phyloP scores from a whole-genome alignment of 2,888 invertebrate genomes.

The Mantis religiosa region DNA sequence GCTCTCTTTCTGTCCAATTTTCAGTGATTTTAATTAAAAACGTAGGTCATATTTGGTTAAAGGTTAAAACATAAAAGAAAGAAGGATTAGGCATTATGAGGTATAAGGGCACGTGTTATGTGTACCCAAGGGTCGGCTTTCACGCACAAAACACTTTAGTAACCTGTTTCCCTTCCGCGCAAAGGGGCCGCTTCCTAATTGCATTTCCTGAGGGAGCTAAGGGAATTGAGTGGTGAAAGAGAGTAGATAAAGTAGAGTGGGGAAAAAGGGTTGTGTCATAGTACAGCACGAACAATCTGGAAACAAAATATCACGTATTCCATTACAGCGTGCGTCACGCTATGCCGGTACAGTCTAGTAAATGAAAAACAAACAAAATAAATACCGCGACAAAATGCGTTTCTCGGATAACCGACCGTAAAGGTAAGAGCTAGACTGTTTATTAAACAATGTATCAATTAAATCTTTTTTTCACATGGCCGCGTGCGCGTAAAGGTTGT shows the following conservation, averaged over 20 bases:
- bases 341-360: constrained; percentile 6
- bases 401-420: too few relatives aligned
- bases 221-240: neutral
- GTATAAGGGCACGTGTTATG: neutral
- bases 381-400: too few relatives aligned
- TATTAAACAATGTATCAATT: too few relatives aligned
- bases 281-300: constrained; percentile 1
- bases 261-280: neutral
- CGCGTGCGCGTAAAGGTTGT: too few relatives aligned
- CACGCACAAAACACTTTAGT: neutral
- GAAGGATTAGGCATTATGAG: neutral
- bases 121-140: neutral
- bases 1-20: too few relatives aligned
- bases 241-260: constrained; percentile 3
- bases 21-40: neutral
- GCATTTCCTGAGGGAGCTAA: neutral
- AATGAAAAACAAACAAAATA: neutral
- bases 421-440: too few relatives aligned
- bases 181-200: neutral
- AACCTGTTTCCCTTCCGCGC: neutral
- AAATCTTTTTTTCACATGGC: too few relatives aligned
- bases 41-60: neutral
- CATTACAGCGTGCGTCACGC: constrained; percentile 16
- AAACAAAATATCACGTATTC: constrained; percentile 20
- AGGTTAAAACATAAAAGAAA: neutral